Percentiles rank a stretch among this genome's conserved stretches.
phyloP scores from a whole-genome alignment of 92 coral and sea anemone species.

The Muricea muricata region DNA sequence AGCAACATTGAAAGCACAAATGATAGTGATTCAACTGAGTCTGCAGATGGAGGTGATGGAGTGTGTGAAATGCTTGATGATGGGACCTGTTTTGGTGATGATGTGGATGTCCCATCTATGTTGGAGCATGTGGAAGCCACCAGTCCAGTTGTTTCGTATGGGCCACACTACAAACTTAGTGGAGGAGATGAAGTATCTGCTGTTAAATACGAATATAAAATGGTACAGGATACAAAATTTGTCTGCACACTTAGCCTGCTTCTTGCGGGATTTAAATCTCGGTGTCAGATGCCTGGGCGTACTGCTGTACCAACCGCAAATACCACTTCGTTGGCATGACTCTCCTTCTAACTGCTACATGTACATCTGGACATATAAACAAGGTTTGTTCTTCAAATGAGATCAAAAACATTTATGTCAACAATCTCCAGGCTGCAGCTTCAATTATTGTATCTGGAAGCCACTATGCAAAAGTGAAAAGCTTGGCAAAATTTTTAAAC shows the following conservation, averaged over 20 bases:
- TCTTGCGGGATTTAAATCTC: conserved; percentile 25
- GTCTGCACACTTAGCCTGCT: conserved; percentile 4
- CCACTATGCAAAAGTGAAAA: conserved; percentile 15
- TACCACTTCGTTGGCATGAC: conserved; percentile 46
- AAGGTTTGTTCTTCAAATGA: conserved; percentile 40
- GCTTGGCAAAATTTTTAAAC: conserved; percentile 35
- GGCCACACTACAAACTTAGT: neutral
- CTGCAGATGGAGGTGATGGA: too few species aligned
- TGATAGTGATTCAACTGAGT: too few species aligned
- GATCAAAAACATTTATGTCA: conserved; percentile 31
- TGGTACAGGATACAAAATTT: neutral
- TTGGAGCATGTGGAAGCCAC: too few species aligned
- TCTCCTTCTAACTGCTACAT: neutral
- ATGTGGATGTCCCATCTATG: too few species aligned
- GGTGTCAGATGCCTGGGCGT: conserved; percentile 27
- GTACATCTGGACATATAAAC: conserved; percentile 10
- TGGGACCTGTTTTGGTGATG: too few species aligned
- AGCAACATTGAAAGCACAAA: too few species aligned
- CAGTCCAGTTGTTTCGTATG: neutral
- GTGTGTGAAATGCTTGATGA: neutral
- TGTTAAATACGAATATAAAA: too few species aligned
- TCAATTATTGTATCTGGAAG: conserved; percentile 46
- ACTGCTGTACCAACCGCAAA: neutral
- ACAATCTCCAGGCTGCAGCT: conserved; percentile 43
- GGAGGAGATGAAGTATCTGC: conserved; percentile 5